phyloP scores from a whole-genome alignment of 2,113 vertebrate genomes.

The Atractosteus spatula region DNA sequence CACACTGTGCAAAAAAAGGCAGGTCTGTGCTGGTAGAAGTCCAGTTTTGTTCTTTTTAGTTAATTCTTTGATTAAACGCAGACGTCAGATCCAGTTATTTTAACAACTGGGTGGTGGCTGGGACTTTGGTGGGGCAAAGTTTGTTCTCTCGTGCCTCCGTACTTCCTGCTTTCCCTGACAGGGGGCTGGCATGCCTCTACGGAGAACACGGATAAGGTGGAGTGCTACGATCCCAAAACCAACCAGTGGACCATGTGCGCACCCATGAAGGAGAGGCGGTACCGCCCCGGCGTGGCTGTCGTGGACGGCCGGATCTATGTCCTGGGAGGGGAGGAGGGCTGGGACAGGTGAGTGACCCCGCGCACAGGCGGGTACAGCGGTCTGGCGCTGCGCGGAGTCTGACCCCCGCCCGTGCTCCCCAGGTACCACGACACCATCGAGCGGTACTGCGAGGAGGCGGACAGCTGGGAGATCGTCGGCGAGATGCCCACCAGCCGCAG shows the following conservation, averaged over 20 bases:
- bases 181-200: slow-evolving; percentile 75
- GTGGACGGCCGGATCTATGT: slow-evolving; percentile 74
- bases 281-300: slow-evolving; percentile 69
- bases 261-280: slow-evolving; percentile 74
- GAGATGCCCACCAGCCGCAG: slow-evolving; percentile 76
- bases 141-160: not conserved
- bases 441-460: slow-evolving; percentile 64
- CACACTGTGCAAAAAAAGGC: not conserved
- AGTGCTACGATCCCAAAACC: slow-evolving; percentile 70
- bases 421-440: slow-evolving; percentile 78
- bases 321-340: slow-evolving; percentile 72
- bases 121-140: no score
- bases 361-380: no score
- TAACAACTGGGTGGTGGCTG: no score
- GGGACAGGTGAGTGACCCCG: slow-evolving; percentile 58
- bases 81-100: no score
- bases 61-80: no score
- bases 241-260: slow-evolving; percentile 76
- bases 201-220: slow-evolving; percentile 75
- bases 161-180: slow-evolving; percentile 16
- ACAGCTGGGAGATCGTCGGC: slow-evolving; percentile 70
- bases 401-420: not conserved
- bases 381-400: no score
- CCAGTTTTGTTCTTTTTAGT: no score
- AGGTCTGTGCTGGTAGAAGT: not conserved